These are phyloP conservation scores for Ivindomyrus marchei DNA, from an alignment of 2,113 vertebrate species.

Conservation along the genomic window DNA sequence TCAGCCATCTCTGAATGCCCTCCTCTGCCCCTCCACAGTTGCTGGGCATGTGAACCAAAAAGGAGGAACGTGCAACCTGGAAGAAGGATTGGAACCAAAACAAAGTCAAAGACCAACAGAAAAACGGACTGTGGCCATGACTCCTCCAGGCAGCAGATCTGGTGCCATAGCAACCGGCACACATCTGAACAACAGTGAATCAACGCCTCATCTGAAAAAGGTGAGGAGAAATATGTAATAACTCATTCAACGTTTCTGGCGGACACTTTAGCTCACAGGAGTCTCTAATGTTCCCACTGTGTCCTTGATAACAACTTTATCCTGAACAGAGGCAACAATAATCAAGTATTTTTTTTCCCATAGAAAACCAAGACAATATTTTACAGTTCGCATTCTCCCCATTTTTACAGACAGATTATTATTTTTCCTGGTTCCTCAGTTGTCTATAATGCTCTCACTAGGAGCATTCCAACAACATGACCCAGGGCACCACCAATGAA, in stretches of 20 bases:
- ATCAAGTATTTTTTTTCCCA: not conserved
- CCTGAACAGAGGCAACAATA: not conserved
- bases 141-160: not conserved
- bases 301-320: not conserved
- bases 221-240: not conserved
- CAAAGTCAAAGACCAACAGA: not conserved
- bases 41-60: not conserved
- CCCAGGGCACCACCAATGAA: not conserved
- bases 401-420: not conserved
- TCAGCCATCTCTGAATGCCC: not conserved
- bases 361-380: not conserved
- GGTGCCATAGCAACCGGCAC: not conserved
- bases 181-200: not conserved
- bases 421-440: not conserved
- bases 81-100: not conserved
- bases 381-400: not conserved
- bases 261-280: not conserved
- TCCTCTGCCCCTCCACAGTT: conserved; percentile 15
- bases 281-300: not conserved
- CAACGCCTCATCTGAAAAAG: not conserved
- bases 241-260: not conserved
- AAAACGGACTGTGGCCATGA: not conserved
- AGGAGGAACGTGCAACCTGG: not conserved
- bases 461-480: not conserved
- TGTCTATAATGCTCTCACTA: not conserved